These are phyloP conservation scores for Xiphorhynchus erythropygius DNA, from an alignment of 2,797 vertebrate species.

Conservation along the genomic window DNA sequence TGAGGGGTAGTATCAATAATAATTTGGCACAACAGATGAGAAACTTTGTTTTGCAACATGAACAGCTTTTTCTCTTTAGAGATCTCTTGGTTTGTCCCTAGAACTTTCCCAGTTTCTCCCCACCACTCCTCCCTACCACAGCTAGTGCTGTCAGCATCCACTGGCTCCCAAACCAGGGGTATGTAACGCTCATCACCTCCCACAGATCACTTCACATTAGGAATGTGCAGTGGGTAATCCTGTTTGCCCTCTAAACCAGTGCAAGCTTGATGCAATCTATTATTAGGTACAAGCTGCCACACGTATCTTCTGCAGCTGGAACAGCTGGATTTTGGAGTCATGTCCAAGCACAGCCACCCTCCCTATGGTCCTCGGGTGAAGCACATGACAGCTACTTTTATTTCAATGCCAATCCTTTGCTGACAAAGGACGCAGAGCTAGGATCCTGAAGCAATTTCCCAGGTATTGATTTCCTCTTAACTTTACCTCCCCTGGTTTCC, in stretches of 20 bases:
- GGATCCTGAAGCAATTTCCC: constrained; percentile 5
- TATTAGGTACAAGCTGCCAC: fast-evolving
- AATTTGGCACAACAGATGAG: neutral
- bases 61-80: neutral
- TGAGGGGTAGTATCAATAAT: neutral
- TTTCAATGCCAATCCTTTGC: neutral
- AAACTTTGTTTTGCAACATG: neutral
- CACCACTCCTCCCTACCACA: neutral
- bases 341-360: neutral
- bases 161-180: neutral
- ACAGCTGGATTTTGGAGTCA: neutral
- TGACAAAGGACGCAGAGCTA: neutral
- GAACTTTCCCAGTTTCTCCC: neutral
- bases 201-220: neutral
- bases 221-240: fast-evolving
- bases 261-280: neutral
- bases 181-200: neutral
- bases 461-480: constrained; percentile 25
- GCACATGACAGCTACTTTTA: neutral
- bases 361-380: neutral
- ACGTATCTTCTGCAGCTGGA: neutral
- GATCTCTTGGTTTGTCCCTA: neutral
- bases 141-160: neutral
- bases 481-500: neutral
- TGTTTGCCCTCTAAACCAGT: neutral